Evolutionary conservation across 1,140 invertebrate species (phyloP).

Genomic region (Rhopalosiphum padi): DNA sequence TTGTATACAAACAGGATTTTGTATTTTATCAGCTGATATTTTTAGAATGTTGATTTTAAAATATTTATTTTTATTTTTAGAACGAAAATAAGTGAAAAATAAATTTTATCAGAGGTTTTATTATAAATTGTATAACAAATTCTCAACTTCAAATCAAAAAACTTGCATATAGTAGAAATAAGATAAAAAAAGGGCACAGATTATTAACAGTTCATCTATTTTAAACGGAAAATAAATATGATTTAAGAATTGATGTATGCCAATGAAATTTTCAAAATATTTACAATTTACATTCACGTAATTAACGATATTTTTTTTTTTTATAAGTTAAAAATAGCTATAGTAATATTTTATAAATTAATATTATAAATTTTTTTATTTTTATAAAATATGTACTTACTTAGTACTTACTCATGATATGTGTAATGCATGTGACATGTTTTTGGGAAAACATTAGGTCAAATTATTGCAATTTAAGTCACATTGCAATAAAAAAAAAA

Average conservation of each 20-base stretch:
- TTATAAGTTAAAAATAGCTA: not conserved
- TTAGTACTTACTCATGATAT: no score
- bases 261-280: not conserved
- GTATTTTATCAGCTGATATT: not conserved
- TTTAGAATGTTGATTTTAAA: not conserved
- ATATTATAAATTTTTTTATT: not conserved
- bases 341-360: not conserved
- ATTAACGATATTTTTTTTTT: not conserved
- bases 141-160: not conserved
- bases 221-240: not conserved
- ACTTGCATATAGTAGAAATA: not conserved
- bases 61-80: not conserved
- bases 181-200: not conserved
- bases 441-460: not conserved
- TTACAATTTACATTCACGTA: not conserved
- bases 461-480: not conserved
- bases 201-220: not conserved
- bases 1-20: not conserved
- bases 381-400: no score
- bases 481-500: not conserved
- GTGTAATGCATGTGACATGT: no score
- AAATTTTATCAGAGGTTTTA: not conserved
- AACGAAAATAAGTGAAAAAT: not conserved
- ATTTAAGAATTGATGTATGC: not conserved
- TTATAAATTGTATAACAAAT: not conserved